Base-by-base conservation (phyloP, 1,140 invertebrate genomes). In the Ditylenchus dipsaci region DNA sequence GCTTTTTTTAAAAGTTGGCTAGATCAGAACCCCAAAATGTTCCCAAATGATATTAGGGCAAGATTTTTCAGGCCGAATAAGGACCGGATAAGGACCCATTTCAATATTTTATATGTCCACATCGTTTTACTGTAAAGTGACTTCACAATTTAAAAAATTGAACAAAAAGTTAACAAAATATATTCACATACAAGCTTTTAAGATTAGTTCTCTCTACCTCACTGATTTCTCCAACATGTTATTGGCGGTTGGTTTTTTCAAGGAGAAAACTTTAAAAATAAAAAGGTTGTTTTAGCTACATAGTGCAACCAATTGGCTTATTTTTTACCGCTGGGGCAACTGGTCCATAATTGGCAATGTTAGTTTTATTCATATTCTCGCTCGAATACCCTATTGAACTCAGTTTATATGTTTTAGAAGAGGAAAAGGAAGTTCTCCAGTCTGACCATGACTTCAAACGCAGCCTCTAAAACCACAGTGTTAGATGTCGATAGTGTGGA, bases 221-320 rank as follows among this genome's bases (percentile, higher is more conserved):
- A 82, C 80, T 38, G 80, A 81, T 59, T 75, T 83, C 45, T 82
- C 80, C 19, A 81, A 81, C 63, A 64, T 74, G 49, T 60, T 78
- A 9, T 56, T 80, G 21, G 78, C 78, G 26, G 49, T 79, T 21
- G 15, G 15, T 53, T 26, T 21, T 53, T 53, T 17, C 15, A 53
- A n/a, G n/a, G n/a, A 3, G 15, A 19, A 26, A 7, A 53, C 15
- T 53, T 53, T 53, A 26, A 3, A 38, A 38, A 38, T 5, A 38
- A 38, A 38, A 38, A 38, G 11, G 3, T 38, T 26, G 3, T 53
- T 53, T 53, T 17, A 53, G 49, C n/a, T 53, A n/a, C 76, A 78
- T 45, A 71, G 57, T 49, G 69, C 76, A 17, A 61, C 80, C 13
- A 81, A 81, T 68, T 81, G 80, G 80, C 67, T 81, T 9, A 72